phyloP scores from a whole-genome alignment of 2,113 vertebrate genomes.

The Butorides virescens region DNA sequence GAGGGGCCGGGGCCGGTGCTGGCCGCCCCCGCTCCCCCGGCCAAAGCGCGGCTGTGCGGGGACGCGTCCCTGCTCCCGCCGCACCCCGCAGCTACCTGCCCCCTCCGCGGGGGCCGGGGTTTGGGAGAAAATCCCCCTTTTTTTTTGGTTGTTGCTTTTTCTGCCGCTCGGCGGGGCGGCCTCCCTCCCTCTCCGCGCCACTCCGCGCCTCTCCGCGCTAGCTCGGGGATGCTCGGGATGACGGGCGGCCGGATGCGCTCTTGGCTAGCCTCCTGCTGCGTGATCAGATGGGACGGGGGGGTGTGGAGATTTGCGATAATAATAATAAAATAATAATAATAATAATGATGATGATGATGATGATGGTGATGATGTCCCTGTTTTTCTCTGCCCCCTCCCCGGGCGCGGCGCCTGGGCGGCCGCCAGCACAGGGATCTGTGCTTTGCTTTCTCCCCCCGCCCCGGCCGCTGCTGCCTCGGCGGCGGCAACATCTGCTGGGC shows the following conservation, averaged over 20 bases:
- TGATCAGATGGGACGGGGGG: neutral
- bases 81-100: neutral
- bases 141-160: neutral
- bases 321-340: no score
- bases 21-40: neutral
- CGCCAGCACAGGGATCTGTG: slow-evolving; percentile 60
- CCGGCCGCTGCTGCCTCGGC: slow-evolving; percentile 2
- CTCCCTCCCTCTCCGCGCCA: neutral
- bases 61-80: neutral
- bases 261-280: neutral
- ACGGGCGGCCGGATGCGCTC: neutral
- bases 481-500: slow-evolving; percentile 78
- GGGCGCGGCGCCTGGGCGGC: neutral
- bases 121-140: no score
- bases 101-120: no score
- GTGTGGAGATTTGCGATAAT: neutral
- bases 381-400: neutral
- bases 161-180: neutral
- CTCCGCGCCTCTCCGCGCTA: neutral
- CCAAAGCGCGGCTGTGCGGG: neutral
- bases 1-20: neutral
- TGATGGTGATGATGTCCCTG: no score
- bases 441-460: neutral
- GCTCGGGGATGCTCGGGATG: neutral
- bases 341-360: neutral